Evolutionary conservation across 1,140 invertebrate species (phyloP).

Genomic region (Pollicipes pollicipes): DNA sequence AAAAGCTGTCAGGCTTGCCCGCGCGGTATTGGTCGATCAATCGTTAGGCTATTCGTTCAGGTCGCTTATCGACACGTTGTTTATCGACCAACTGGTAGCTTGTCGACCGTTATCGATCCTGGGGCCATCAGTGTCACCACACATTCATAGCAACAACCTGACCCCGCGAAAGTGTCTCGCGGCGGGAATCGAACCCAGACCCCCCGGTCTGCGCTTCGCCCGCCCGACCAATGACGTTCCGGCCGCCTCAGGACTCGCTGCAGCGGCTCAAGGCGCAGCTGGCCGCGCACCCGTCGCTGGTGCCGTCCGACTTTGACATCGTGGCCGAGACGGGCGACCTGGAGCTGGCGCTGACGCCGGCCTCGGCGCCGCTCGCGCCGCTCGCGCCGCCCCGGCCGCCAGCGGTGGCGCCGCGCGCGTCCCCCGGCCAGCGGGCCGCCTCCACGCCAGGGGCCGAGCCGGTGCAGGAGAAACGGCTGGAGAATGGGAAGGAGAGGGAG

Average conservation of each 20-base stretch:
- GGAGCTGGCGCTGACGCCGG: conserved; percentile 36
- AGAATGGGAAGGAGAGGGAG: background rate
- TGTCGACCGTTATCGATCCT: no score
- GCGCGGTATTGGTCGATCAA: no score
- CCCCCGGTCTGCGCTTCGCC: no score
- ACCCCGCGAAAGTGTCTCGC: no score
- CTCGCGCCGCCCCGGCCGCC: background rate
- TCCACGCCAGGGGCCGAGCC: background rate
- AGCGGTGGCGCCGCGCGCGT: background rate
- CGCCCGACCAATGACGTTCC: no score
- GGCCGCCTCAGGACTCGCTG: conserved; percentile 19
- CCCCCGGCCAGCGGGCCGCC: background rate
- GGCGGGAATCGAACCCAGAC: no score
- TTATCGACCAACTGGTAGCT: no score
- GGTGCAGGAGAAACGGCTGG: background rate
- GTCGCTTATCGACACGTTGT: no score
- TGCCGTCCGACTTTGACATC: conserved; percentile 81
- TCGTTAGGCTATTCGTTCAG: no score
- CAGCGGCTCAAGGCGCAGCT: conserved; percentile 23
- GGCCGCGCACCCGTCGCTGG: conserved; percentile 58
- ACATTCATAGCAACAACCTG: no score
- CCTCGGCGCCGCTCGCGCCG: conserved; percentile 14
- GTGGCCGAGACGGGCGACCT: conserved; percentile 36
- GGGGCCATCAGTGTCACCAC: no score
- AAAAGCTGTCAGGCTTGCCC: no score